Conservation (phyloP, 2,113 vertebrate genomes). For the Pteruthius melanotis region DNA sequence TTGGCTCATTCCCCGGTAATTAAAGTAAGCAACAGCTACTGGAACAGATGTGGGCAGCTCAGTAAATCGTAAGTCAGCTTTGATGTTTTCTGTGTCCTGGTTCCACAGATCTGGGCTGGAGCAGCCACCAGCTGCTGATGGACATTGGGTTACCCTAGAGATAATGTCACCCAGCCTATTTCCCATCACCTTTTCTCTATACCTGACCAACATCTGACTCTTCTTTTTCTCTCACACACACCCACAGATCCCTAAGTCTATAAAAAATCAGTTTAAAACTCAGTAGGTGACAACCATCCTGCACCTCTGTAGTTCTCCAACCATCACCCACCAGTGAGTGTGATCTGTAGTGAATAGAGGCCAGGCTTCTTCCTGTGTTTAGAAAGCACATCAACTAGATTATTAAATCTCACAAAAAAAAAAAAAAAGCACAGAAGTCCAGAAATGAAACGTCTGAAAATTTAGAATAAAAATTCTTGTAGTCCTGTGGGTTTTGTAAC, state of each 20-base stretch:
- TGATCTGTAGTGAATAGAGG: not conserved
- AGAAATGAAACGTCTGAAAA: not conserved
- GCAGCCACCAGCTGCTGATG: not conserved
- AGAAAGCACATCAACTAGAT: not conserved
- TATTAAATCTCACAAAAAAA: not conserved
- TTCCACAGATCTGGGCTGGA: not conserved
- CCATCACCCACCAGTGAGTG: not conserved
- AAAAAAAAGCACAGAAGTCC: not conserved
- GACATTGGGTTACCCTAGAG: not conserved
- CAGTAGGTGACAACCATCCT: not conserved
- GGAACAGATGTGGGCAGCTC: slow-evolving; percentile 74
- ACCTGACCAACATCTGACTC: not conserved
- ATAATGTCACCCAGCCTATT: not conserved
- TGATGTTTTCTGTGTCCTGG: not conserved
- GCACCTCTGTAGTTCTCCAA: not conserved
- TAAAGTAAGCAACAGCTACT: slow-evolving; percentile 67
- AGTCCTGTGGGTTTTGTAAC: not conserved
- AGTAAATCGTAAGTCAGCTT: slow-evolving; percentile 69
- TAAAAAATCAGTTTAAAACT: not conserved
- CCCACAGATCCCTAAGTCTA: not conserved
- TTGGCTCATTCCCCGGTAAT: slow-evolving; percentile 62
- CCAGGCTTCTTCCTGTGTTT: not conserved
- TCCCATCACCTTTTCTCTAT: not conserved
- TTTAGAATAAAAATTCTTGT: slow-evolving; percentile 17
- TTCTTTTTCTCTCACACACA: not conserved